A percentile compares a stretch with the other conserved stretches of the same genome.
phyloP scores from a whole-genome alignment of 2,113 vertebrate species.

The Atherinomorus stipes region DNA sequence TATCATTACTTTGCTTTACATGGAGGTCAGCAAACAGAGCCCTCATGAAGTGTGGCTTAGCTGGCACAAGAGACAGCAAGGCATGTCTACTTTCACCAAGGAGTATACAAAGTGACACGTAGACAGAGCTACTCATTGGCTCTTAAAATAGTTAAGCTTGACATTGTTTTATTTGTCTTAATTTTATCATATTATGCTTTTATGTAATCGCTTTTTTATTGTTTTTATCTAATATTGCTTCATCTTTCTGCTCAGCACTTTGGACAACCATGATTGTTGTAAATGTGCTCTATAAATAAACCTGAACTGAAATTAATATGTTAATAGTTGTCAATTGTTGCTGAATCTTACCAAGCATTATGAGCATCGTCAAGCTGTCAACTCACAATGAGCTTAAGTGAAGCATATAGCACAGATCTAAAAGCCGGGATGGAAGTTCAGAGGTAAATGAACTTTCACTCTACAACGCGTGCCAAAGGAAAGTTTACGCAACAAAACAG shows the following conservation, averaged over 20 bases:
- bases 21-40: slow-evolving; percentile 8
- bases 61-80: neutral
- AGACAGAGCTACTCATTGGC: slow-evolving; percentile 24
- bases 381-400: neutral
- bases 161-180: no score
- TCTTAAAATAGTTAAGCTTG: no score
- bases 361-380: neutral
- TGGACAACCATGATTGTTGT: no score
- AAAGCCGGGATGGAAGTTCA: slow-evolving; percentile 4
- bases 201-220: no score
- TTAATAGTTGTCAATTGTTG: neutral
- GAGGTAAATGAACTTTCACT: neutral
- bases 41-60: neutral
- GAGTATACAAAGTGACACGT: slow-evolving; percentile 21
- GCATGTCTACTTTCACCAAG: neutral
- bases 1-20: slow-evolving; percentile 3
- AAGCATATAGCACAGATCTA: neutral
- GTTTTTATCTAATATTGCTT: no score
- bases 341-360: neutral
- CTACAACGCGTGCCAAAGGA: neutral
- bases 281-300: no score
- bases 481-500: slow-evolving; percentile 19
- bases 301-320: no score
- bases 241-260: no score
- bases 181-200: no score